Evolutionary conservation across 1,140 invertebrate species (phyloP).

Genomic region (Habropoda laboriosa): DNA sequence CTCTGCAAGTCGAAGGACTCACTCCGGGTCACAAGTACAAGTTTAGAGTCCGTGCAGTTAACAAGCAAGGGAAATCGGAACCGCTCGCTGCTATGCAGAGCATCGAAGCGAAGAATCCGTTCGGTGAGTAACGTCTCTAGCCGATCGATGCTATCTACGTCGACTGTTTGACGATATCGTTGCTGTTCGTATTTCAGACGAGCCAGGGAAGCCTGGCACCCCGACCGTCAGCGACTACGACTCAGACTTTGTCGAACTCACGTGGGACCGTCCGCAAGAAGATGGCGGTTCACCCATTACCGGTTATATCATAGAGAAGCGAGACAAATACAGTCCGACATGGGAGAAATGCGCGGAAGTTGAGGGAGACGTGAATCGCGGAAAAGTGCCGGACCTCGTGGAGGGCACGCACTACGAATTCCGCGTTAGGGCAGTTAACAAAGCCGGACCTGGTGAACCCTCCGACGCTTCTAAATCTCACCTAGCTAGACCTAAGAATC

Average conservation of each 20-base stretch:
- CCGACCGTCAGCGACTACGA: slow-evolving; percentile 96
- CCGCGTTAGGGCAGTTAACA: slow-evolving; percentile 96
- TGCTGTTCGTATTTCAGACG: slow-evolving; percentile 81
- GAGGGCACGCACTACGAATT: slow-evolving; percentile 97
- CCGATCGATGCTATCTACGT: background rate
- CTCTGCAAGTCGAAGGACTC: slow-evolving; percentile 88
- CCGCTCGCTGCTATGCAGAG: slow-evolving; percentile 93
- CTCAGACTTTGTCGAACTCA: slow-evolving; percentile 95
- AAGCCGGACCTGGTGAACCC: slow-evolving; percentile 95
- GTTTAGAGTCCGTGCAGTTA: slow-evolving; percentile 96
- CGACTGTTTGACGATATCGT: background rate
- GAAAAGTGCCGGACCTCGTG: slow-evolving; percentile 92
- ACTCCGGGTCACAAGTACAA: slow-evolving; percentile 97
- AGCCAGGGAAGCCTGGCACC: slow-evolving; percentile 92
- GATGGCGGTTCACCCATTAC: slow-evolving; percentile 96
- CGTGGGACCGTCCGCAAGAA: slow-evolving; percentile 92
- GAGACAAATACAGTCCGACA: slow-evolving; percentile 92
- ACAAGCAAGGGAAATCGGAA: slow-evolving; percentile 97
- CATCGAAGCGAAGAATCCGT: slow-evolving; percentile 99
- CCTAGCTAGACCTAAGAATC: slow-evolving; percentile 94
- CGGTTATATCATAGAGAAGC: slow-evolving; percentile 97
- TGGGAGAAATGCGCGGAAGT: slow-evolving; percentile 95
- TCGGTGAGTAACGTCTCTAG: slow-evolving; percentile 84
- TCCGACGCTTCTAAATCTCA: slow-evolving; percentile 94
- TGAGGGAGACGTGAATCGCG: slow-evolving; percentile 90